A percentile compares a stretch with the other conserved stretches of the same genome.
Evolutionary conservation across 2,113 vertebrate species (phyloP).

Genomic region (Brachionichthys hirsutus): DNA sequence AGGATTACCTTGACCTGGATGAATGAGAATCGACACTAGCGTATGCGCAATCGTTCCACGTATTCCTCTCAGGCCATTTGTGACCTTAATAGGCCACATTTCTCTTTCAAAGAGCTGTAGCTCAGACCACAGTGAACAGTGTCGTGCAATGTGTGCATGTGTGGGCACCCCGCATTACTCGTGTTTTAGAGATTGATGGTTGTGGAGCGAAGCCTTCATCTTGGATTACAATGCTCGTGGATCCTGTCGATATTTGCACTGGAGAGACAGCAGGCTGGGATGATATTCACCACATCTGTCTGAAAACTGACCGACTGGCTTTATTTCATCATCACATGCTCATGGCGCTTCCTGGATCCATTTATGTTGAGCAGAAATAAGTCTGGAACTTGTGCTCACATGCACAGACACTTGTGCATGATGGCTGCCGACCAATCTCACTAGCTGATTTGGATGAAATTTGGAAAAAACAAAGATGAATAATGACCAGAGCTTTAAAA

Average conservation of each 20-base stretch:
- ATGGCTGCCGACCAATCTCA: background rate
- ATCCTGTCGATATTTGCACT: slow-evolving; percentile 59
- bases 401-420: slow-evolving; percentile 4
- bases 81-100: slow-evolving; percentile 36
- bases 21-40: no score
- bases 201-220: slow-evolving; percentile 61
- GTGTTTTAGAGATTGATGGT: slow-evolving; percentile 49
- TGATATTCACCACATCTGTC: slow-evolving; percentile 61
- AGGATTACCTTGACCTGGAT: no score
- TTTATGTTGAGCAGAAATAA: slow-evolving; percentile 22
- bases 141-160: background rate
- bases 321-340: slow-evolving; percentile 54
- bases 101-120: slow-evolving; percentile 16
- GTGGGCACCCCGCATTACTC: slow-evolving; percentile 49
- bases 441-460: no score
- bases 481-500: no score
- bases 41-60: slow-evolving; percentile 1
- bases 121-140: slow-evolving; percentile 6
- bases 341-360: slow-evolving; percentile 19
- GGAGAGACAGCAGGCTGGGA: slow-evolving; percentile 44
- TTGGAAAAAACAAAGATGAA: no score
- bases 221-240: slow-evolving; percentile 65
- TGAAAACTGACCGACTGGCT: slow-evolving; percentile 68
- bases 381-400: background rate
- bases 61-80: background rate